phyloP scores from a whole-genome alignment of 2,888 invertebrate genomes.

The Empis stercorea region DNA sequence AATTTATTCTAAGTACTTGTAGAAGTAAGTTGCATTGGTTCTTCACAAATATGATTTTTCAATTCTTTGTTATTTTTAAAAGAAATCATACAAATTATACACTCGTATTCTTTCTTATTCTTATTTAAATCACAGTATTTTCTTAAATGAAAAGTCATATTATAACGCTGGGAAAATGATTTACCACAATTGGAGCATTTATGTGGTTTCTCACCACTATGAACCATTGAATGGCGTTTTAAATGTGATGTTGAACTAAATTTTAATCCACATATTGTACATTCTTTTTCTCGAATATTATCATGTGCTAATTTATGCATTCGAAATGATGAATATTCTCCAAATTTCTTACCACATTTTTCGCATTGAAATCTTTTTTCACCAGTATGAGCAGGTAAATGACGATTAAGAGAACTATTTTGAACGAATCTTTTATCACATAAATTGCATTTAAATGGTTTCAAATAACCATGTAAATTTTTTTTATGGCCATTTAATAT shows the following conservation, averaged over 20 bases:
- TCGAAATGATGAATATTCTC: slow-evolving; percentile 36
- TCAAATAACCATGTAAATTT: no score
- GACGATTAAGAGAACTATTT: slow-evolving; percentile 40
- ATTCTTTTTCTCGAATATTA: slow-evolving; percentile 20
- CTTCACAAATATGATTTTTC: no score
- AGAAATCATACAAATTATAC: no score
- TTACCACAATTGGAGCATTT: slow-evolving; percentile 13
- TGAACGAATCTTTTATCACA: slow-evolving; percentile 43
- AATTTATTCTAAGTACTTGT: no score
- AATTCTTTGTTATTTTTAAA: no score
- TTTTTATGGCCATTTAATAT: no score
- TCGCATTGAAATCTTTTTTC: slow-evolving; percentile 36
- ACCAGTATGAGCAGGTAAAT: slow-evolving; percentile 41
- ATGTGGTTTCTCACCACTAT: slow-evolving; percentile 38
- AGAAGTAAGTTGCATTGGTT: no score
- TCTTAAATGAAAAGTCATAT: slow-evolving; percentile 9
- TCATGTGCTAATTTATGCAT: slow-evolving; percentile 35
- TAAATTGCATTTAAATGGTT: slow-evolving; percentile 36
- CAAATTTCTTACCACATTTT: slow-evolving; percentile 35
- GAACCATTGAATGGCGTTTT: slow-evolving; percentile 36
- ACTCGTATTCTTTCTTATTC: no score
- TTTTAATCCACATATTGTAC: slow-evolving; percentile 31
- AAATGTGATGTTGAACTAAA: slow-evolving; percentile 38
- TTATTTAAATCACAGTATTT: no score
- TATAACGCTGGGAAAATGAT: slow-evolving; percentile 12